A percentile compares a stretch with the other conserved stretches of the same genome.
Conservation (phyloP, 2,888 invertebrate genomes). For the Drosophila eohydei region DNA sequence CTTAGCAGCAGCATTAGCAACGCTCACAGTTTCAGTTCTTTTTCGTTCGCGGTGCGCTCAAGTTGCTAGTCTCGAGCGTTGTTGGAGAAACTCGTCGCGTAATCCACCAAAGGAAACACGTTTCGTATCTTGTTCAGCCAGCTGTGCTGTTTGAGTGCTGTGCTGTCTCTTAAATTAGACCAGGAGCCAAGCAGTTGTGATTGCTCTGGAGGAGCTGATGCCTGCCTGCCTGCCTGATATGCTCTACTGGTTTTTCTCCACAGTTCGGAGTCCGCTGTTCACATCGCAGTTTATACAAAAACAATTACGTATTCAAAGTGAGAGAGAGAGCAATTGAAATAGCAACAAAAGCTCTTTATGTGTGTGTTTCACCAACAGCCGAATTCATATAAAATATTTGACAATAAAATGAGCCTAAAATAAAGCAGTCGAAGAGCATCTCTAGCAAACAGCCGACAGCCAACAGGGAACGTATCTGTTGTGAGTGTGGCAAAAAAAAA, state of each 20-base stretch:
- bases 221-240: slow-evolving; percentile 15
- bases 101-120: slow-evolving; percentile 52
- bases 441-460: slow-evolving; percentile 3
- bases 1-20: slow-evolving; percentile 48
- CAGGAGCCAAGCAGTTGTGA: slow-evolving; percentile 26
- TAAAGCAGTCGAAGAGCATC: slow-evolving; percentile 31
- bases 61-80: slow-evolving; percentile 30
- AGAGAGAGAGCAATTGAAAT: slow-evolving; percentile 12
- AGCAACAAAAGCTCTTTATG: slow-evolving; percentile 7
- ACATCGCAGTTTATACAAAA: slow-evolving; percentile 32
- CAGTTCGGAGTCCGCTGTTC: slow-evolving; percentile 17
- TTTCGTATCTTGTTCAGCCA: slow-evolving; percentile 42
- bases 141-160: slow-evolving; percentile 23
- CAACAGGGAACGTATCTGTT: slow-evolving; percentile 14
- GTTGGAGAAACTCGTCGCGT: slow-evolving; percentile 33
- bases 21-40: slow-evolving; percentile 65
- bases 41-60: slow-evolving; percentile 60
- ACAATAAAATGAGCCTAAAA: slow-evolving; percentile 46
- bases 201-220: slow-evolving; percentile 27
- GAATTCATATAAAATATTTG: slow-evolving; percentile 38
- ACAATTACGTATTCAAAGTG: slow-evolving; percentile 51
- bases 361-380: slow-evolving; percentile 6
- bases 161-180: slow-evolving; percentile 44
- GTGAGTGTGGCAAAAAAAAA: slow-evolving; percentile 14
- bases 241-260: slow-evolving; percentile 2